These are phyloP conservation scores for Buphagus erythrorhynchus DNA, from an alignment of 2,797 vertebrate species.

Conservation along the genomic window DNA sequence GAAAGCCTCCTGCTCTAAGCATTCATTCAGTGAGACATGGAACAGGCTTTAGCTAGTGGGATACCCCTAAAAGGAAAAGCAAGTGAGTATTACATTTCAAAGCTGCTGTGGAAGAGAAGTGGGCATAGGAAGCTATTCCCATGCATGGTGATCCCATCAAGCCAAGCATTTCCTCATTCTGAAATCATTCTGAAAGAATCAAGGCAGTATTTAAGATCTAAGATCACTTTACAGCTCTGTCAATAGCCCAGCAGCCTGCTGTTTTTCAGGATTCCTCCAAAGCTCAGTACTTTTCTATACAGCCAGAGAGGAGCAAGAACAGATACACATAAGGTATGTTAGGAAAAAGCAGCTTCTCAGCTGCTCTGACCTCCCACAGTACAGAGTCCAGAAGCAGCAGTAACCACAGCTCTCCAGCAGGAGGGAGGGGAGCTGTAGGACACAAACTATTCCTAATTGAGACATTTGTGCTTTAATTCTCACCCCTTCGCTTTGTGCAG, in stretches of 20 bases:
- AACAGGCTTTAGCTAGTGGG: neutral
- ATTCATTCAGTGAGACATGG: neutral
- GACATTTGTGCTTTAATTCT: slow-evolving; percentile 36
- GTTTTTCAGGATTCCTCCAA: neutral
- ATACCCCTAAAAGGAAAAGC: slow-evolving; percentile 54
- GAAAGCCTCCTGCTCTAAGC: neutral
- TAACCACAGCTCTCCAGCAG: neutral
- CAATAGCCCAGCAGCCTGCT: neutral
- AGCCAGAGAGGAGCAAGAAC: neutral
- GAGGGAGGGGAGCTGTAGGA: neutral
- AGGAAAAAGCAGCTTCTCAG: neutral
- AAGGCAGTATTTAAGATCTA: neutral
- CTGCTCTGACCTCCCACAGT: neutral
- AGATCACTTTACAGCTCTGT: neutral
- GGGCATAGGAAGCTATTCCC: neutral
- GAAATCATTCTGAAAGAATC: slow-evolving; percentile 7
- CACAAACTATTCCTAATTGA: neutral
- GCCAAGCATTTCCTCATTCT: neutral
- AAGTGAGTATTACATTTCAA: neutral
- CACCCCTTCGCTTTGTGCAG: neutral
- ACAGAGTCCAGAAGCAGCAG: neutral
- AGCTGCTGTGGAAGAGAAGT: neutral
- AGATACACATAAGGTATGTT: fast-evolving
- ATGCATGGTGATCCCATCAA: neutral
- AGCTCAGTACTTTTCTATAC: neutral